phyloP scores from a whole-genome alignment of 2,113 vertebrate genomes.

The Anser cygnoides region DNA sequence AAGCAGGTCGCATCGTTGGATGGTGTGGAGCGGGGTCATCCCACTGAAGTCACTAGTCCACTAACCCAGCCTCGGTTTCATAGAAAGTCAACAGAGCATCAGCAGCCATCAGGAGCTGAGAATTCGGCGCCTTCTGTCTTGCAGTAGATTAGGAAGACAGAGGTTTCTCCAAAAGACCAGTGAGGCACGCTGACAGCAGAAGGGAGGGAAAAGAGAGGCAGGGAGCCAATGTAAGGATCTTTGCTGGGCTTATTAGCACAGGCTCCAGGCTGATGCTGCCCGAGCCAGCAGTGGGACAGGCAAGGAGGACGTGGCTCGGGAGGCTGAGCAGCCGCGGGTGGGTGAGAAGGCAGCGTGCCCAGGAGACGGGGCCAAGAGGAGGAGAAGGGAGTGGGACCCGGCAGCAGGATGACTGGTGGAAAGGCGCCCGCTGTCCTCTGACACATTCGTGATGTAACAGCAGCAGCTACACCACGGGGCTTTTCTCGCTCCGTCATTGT shows the following conservation, averaged over 20 bases:
- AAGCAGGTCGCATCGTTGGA: neutral
- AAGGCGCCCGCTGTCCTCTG: neutral
- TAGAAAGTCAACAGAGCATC: neutral
- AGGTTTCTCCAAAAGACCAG: constrained; percentile 8
- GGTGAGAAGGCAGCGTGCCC: neutral
- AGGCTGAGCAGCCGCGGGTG: neutral
- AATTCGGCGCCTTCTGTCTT: neutral
- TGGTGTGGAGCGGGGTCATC: neutral
- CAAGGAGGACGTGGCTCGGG: neutral
- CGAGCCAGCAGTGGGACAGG: neutral
- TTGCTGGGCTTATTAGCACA: neutral
- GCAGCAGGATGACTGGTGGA: neutral
- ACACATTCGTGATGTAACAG: neutral
- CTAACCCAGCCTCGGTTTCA: neutral
- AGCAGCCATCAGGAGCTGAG: neutral
- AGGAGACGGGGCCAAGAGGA: neutral
- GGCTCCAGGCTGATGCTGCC: neutral
- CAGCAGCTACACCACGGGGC: neutral
- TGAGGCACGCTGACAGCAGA: neutral
- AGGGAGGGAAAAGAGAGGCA: neutral
- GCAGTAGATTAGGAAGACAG: neutral
- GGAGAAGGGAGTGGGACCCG: neutral
- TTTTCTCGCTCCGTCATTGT: accelerated
- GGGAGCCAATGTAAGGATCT: neutral
- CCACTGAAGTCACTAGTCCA: neutral